These are phyloP conservation scores for Tigriopus japonicus DNA, from an alignment of 1,140 invertebrate genomes.

Conservation along the genomic window DNA sequence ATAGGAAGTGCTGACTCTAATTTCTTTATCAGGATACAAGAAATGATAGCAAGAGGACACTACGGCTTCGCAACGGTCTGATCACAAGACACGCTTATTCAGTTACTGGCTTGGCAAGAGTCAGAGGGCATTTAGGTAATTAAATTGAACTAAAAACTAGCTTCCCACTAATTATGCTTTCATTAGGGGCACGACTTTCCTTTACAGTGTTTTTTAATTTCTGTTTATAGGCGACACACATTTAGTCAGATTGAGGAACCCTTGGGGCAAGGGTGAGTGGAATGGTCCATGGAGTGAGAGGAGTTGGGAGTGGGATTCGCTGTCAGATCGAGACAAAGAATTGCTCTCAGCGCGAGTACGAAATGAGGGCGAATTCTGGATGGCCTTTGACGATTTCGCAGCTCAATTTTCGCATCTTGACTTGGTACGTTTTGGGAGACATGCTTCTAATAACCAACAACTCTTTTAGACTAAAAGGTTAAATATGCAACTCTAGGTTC, in stretches of 20 bases:
- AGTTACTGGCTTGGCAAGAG: conserved; percentile 48
- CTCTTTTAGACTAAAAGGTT: no score
- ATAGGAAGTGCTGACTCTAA: not conserved
- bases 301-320: conserved; percentile 40
- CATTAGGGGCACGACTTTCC: no score
- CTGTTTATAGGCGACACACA: conserved; percentile 25
- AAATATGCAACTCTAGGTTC: no score
- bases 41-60: conserved; percentile 17
- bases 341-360: conserved; percentile 38
- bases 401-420: conserved; percentile 46
- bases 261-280: conserved; percentile 45
- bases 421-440: conserved; percentile 24
- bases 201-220: not conserved
- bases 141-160: no score
- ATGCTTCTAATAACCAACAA: no score
- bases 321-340: conserved; percentile 41
- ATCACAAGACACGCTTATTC: conserved; percentile 48
- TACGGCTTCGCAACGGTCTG: conserved; percentile 37
- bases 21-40: conserved; percentile 12
- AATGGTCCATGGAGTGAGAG: conserved; percentile 45
- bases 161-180: no score
- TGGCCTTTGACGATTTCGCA: conserved; percentile 52
- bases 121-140: conserved; percentile 30
- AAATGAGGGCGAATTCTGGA: conserved; percentile 51
- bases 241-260: conserved; percentile 38